Evolutionary conservation across 2,113 vertebrate species (phyloP), one percentile per base, ranked within the genome.

Genomic region (Tyrannus savana): DNA sequence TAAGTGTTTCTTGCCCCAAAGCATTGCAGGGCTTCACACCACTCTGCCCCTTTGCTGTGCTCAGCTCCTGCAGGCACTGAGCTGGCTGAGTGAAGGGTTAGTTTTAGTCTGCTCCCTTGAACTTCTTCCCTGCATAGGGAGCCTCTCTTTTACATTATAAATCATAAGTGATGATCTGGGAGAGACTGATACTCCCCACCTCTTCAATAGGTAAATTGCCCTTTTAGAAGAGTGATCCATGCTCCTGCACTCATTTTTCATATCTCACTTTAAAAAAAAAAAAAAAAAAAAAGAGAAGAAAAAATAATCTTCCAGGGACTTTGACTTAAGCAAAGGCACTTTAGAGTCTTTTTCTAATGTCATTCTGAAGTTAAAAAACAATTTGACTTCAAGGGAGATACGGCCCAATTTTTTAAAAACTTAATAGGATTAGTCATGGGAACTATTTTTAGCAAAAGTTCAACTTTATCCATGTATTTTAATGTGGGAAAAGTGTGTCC

Each of bases 401-500:
- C 95, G 90, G 97, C 84, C 95, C 97, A 97, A 97, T 97, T 98
- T 98, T 98, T 97, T 92, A 94, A 96, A 95, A 96, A 97, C 97
- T 98, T 98, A 98, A 98, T 98, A 98, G 98, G 98, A 98, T 98
- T 98, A 99, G 98, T 99, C 98, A 98, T 98, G 96, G 97, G 96
- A 98, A 98, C 99, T 99, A 99, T 99, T 99, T 99, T 99, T 99
- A 99, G 98, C 97, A 95, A 96, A 98, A 98, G 98, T 99, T 99
- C 99, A 99, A 99, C 98, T 99, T 99, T 98, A 98, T 99, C 98
- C 98, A 98, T 98, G 98, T 98, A 99, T 99, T 99, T 98, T 99
- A 99, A 99, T 99, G 99, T 99, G 99, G 99, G 99, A 99, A 99
- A 99, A 99, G 98, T 98, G 98, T 99, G 99, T 99, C 99, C 99